A percentile compares a stretch with the other conserved stretches of the same genome.
phyloP scores from a whole-genome alignment of 2,113 vertebrate species.

The Tor tambroides region DNA sequence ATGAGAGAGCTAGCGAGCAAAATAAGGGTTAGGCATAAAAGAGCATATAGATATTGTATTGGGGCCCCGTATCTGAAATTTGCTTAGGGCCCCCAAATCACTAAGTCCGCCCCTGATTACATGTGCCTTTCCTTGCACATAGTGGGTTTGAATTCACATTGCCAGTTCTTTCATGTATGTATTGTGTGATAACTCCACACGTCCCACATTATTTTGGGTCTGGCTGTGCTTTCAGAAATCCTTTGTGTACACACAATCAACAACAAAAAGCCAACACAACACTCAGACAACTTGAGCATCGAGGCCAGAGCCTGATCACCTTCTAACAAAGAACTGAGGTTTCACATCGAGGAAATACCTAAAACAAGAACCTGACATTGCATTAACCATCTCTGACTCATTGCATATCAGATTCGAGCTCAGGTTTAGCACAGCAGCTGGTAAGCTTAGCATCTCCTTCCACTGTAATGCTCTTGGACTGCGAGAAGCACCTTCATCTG shows the following conservation, averaged over 20 bases:
- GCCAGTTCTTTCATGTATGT: background rate
- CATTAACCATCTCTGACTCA: background rate
- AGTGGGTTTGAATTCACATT: background rate
- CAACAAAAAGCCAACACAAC: conserved; percentile 1
- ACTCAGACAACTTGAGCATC: background rate
- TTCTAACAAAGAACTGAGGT: background rate
- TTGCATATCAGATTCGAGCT: background rate
- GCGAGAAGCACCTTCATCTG: conserved; percentile 12
- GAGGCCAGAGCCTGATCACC: background rate
- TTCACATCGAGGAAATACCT: background rate
- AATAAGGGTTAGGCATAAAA: no score
- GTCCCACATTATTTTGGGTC: no score
- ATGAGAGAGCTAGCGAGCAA: no score
- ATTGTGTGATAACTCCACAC: background rate
- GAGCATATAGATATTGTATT: no score
- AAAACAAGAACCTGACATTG: background rate
- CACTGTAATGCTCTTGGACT: background rate
- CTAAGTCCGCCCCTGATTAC: no score
- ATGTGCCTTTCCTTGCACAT: background rate
- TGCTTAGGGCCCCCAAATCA: no score
- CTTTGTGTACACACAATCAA: background rate
- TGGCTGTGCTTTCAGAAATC: background rate
- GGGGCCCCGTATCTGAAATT: no score
- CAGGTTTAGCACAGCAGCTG: background rate
- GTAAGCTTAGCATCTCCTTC: background rate